These are phyloP conservation scores for Anisognathus igniventris DNA, from an alignment of 2,797 vertebrate species.

Conservation along the genomic window DNA sequence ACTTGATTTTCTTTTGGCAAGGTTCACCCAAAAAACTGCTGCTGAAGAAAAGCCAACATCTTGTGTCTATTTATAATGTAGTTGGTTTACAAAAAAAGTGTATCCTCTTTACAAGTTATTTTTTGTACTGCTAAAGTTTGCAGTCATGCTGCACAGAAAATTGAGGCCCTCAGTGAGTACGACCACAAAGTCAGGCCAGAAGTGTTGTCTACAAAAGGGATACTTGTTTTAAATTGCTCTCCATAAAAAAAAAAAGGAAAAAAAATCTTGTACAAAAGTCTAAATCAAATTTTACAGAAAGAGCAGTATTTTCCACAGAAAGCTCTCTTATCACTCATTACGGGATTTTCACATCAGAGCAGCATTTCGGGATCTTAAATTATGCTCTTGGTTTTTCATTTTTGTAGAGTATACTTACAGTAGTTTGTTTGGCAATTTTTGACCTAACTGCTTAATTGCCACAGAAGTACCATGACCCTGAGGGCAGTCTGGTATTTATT, in stretches of 20 bases:
- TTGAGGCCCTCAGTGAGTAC: background rate
- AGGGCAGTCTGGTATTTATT: background rate
- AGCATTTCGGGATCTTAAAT: background rate
- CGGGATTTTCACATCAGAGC: background rate
- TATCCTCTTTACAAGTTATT: constrained; percentile 17
- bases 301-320: background rate
- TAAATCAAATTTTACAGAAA: background rate
- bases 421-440: background rate
- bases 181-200: background rate
- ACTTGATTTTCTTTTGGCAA: constrained; percentile 10
- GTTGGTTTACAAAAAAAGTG: background rate
- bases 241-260: background rate
- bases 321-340: background rate
- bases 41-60: constrained; percentile 11
- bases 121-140: background rate
- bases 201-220: background rate
- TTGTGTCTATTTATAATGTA: constrained; percentile 46
- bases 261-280: background rate
- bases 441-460: background rate
- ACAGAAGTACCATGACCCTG: background rate
- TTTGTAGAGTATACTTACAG: background rate
- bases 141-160: background rate
- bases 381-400: background rate
- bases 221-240: background rate
- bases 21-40: background rate